Percentiles rank a stretch among this genome's conserved stretches.
phyloP scores from a whole-genome alignment of 2,888 invertebrate genomes.

The Brenthis hecate region DNA sequence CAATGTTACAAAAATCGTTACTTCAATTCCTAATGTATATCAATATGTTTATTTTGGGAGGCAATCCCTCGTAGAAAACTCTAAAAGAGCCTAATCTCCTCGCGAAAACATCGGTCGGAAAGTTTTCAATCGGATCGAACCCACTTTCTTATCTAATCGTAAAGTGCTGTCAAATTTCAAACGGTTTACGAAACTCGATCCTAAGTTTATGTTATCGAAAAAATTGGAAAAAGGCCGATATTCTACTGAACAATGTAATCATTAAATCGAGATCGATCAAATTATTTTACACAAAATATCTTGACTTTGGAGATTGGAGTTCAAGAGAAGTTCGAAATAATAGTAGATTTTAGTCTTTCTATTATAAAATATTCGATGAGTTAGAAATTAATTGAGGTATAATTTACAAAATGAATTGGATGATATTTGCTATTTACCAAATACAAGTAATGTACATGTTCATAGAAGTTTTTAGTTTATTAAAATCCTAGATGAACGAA shows the following conservation, averaged over 20 bases:
- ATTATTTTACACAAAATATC: conserved; percentile 4
- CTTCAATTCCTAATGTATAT: background rate
- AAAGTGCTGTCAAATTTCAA: conserved; percentile 69
- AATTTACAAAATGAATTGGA: too few relatives aligned
- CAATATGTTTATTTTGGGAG: conserved; percentile 15
- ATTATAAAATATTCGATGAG: background rate
- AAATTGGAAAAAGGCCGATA: conserved; percentile 23
- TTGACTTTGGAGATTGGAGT: background rate
- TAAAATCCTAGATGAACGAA: background rate
- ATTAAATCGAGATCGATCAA: conserved; percentile 6
- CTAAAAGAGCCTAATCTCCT: conserved; percentile 55
- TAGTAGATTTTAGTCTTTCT: background rate
- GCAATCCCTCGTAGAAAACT: conserved; percentile 14
- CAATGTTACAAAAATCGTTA: background rate
- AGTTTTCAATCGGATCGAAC: conserved; percentile 73
- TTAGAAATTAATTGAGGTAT: too few relatives aligned
- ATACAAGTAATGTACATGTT: too few relatives aligned
- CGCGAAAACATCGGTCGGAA: conserved; percentile 61
- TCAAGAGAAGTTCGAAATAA: too few relatives aligned
- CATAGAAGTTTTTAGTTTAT: too few relatives aligned
- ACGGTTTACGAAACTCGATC: conserved; percentile 52
- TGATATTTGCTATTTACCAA: too few relatives aligned
- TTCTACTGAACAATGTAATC: conserved; percentile 19
- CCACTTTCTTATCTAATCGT: conserved; percentile 68
- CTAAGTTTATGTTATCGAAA: conserved; percentile 32